A percentile compares a stretch with the other conserved stretches of the same genome.
These are phyloP conservation scores for Mirounga angustirostris DNA, from an alignment of 2,113 vertebrate species.

Conservation along the genomic window DNA sequence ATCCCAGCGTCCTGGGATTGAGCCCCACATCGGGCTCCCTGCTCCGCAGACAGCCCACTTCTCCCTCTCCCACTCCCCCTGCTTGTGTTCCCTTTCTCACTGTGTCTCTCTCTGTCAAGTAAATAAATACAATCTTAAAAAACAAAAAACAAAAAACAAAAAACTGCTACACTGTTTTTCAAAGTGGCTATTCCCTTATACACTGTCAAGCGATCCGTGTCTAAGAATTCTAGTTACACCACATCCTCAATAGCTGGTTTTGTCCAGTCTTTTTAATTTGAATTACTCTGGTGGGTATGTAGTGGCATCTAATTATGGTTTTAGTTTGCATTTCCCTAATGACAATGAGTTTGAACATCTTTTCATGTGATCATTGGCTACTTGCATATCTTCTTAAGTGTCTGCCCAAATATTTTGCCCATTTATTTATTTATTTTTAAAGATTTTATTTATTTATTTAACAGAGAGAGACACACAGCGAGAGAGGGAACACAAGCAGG, in stretches of 20 bases:
- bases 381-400: not conserved
- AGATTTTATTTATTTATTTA: no score
- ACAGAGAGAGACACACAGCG: no score
- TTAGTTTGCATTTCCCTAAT: not conserved
- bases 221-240: not conserved
- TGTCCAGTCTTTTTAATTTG: not conserved
- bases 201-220: not conserved
- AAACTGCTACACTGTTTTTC: not conserved
- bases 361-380: not conserved
- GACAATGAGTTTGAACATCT: not conserved
- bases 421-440: not conserved
- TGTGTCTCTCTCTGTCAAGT: no score
- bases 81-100: no score
- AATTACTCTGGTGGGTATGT: not conserved
- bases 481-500: no score
- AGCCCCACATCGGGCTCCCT: no score
- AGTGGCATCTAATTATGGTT: not conserved
- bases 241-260: not conserved
- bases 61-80: no score
- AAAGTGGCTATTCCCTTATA: not conserved
- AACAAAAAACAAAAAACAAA: no score
- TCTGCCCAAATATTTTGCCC: not conserved
- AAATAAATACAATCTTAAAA: no score
- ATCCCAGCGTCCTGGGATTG: no score
- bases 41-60: no score